Percentiles rank a stretch among this genome's conserved stretches.
Conservation (phyloP, 2,888 invertebrate species). For the Zygogramma bicolorata region DNA sequence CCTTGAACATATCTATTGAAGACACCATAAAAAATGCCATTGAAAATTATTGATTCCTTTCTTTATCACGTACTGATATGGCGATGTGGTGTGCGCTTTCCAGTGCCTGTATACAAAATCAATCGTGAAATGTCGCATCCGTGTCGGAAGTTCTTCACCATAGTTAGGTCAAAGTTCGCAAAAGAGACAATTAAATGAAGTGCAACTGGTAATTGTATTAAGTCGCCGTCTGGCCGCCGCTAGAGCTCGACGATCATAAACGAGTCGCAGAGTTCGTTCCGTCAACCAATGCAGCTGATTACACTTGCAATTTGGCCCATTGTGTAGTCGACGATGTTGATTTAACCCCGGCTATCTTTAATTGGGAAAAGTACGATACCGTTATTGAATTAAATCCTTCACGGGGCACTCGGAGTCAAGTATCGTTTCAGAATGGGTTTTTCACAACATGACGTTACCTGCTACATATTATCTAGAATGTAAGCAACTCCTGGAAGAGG, state of each 20-base stretch:
- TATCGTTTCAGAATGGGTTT: not conserved
- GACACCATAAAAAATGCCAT: no score
- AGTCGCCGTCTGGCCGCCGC: constrained; percentile 61
- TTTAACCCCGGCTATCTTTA: constrained; percentile 46
- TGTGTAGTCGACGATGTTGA: constrained; percentile 49
- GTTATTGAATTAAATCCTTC: not conserved
- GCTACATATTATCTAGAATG: no score
- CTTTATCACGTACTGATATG: no score
- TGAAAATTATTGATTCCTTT: no score
- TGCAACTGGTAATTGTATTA: constrained; percentile 63
- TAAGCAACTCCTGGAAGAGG: no score
- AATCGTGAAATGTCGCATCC: not conserved
- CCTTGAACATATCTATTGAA: no score
- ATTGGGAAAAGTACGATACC: constrained; percentile 41
- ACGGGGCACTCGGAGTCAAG: not conserved
- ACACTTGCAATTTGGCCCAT: constrained; percentile 59
- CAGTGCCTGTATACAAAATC: not conserved
- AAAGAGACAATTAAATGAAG: constrained; percentile 60
- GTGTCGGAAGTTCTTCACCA: constrained; percentile 28
- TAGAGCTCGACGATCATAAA: constrained; percentile 55
- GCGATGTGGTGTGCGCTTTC: no score
- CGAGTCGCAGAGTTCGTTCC: constrained; percentile 51
- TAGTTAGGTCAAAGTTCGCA: constrained; percentile 58
- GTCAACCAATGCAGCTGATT: constrained; percentile 60
- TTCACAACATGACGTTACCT: not conserved